Base-by-base conservation (phyloP, 2,113 vertebrate species). In the Geothlypis trichas region DNA sequence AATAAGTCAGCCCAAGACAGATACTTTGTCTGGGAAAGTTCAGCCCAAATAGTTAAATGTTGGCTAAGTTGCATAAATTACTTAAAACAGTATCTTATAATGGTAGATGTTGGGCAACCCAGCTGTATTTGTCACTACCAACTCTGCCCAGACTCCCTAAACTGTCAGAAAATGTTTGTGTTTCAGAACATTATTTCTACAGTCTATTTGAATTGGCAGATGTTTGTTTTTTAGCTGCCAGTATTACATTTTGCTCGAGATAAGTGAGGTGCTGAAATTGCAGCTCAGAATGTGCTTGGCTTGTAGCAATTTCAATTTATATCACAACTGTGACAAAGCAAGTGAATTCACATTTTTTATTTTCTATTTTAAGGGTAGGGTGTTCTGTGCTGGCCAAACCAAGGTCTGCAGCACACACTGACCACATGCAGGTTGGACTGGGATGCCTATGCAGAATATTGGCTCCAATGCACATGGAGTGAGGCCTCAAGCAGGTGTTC, bases 191-290 rank as follows among this genome's bases (percentile, higher is more conserved):
- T 94, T 96, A 90, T 66, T 95, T 94, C 92, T 93, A 20, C 90
- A 94, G 68, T 83, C 79, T 92, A 95, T 93, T 88, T 88, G 85
- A 96, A 88, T 30, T 96, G 95, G 90, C 96, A 96, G 87, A 76
- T 94, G 87, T 97, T 97, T 97, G 95, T 77, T 96, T 96, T 96
- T 96, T 80, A 87, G 86, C 95, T 96, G 91, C 85, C 94, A 96
- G 68, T 75, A 39, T 81, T 90, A 95, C 72, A 47, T 96, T 91
- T 93, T 94, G 46, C 68, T 94, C 67, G 63, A 96, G 92, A 92
- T 91, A 95, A 97, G 95, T 89, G 87, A 93, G 79, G 86, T 95
- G 93, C 78, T 95, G 95, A 96, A 97, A 96, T 85, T 78, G 72
- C 85, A 85, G 75, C 73, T 90, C 65, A 88, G 57, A 79, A 86